phyloP scores from a whole-genome alignment of 2,888 invertebrate species.

The Erebia palarica region DNA sequence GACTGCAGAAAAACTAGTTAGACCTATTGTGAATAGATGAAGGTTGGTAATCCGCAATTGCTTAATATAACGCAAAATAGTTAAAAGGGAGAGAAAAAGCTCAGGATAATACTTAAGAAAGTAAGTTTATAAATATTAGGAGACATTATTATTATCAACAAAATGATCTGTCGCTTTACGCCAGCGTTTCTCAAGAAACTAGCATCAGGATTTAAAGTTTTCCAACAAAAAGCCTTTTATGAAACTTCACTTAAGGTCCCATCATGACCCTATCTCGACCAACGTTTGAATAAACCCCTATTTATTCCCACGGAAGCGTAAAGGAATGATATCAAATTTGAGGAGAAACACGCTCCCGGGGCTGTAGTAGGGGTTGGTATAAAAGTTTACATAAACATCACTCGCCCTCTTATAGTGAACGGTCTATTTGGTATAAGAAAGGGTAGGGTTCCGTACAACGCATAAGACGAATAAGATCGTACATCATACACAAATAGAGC shows the following conservation, averaged over 20 bases:
- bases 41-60: too few relatives aligned
- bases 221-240: not conserved
- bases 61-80: too few relatives aligned
- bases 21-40: too few relatives aligned
- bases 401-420: slow-evolving; percentile 31
- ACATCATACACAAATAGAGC: slow-evolving; percentile 35
- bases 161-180: too few relatives aligned
- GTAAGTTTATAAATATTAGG: too few relatives aligned
- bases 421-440: slow-evolving; percentile 35
- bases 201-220: not conserved
- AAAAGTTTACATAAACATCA: slow-evolving; percentile 39
- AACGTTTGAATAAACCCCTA: slow-evolving; percentile 36
- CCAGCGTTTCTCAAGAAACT: too few relatives aligned
- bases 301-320: slow-evolving; percentile 41
- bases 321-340: slow-evolving; percentile 41
- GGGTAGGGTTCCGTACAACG: slow-evolving; percentile 34
- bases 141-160: too few relatives aligned
- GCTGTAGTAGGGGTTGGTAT: slow-evolving; percentile 19
- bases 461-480: slow-evolving; percentile 31
- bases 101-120: too few relatives aligned
- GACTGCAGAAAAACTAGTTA: too few relatives aligned
- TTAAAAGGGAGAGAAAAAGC: too few relatives aligned
- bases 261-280: slow-evolving; percentile 44
- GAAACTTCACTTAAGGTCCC: slow-evolving; percentile 32
- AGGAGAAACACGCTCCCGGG: slow-evolving; percentile 33